Evolutionary conservation across 2,888 invertebrate species (phyloP), one percentile per base, ranked within the genome.

Genomic region (Aphodius granarius): DNA sequence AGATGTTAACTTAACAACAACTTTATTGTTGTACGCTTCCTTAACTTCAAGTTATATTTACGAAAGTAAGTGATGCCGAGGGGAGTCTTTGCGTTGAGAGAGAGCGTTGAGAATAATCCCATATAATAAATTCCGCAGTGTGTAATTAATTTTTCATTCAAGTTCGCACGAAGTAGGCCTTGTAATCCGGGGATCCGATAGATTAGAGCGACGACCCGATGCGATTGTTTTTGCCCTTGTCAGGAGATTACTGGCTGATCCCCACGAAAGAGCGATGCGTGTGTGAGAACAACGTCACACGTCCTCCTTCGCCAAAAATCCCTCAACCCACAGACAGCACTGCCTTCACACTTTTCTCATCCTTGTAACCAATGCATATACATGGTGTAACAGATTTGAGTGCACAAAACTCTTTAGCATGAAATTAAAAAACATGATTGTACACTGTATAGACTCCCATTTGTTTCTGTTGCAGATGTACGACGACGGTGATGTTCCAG

Each of bases 171-270:
- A 77, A 78, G 78, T 78, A 79, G 78, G 78, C 78, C 76, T 75
- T 77, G 78, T 79, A 79, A 80, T 78, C 80, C 77, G 77, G 76
- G 77, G 80, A 76, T 81, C 78, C 78, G 76, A 78, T 80, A 80
- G 81, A 80, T 82, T 82, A 80, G 79, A 78, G 80, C 79, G 80
- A 79, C 80, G 78, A 80, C 78, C 80, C 81, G 81, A 78, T 84
- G 78, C 83, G 83, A 85, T 86, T 86, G 86, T 86, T 86, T 87
- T 85, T 85, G 84, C 85, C 86, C 85, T 86, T 86, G 86, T 86
- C 86, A 86, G 83, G 81, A 85, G 87, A 86, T 87, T 87, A 87
- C 84, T 82, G 83, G 83, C 84, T 83, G 84, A 85, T 86, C 86
- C 85, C 85, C 79, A 68, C n/a, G 81, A 83, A 82, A 79, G 84